Conservation (phyloP, 2,888 invertebrate species). For the Clanis bilineata region DNA sequence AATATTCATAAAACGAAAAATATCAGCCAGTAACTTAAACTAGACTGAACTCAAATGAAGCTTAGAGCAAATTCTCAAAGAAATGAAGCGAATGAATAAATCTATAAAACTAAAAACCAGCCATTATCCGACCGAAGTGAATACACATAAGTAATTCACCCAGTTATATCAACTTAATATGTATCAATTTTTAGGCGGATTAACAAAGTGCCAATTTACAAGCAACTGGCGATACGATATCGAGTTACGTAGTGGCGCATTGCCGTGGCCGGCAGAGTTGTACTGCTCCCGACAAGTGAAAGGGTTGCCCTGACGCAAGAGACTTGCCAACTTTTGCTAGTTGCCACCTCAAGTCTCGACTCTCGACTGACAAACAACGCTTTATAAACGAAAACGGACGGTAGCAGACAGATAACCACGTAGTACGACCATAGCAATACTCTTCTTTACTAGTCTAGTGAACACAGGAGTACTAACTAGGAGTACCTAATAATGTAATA, state of each 20-base stretch:
- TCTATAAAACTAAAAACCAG: background rate
- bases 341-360: too few species aligned
- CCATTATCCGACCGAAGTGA: background rate
- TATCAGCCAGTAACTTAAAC: too few species aligned
- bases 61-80: too few species aligned
- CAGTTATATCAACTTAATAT: background rate
- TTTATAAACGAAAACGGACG: background rate
- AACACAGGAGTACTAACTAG: too few species aligned
- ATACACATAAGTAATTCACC: background rate
- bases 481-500: too few species aligned
- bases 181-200: slow-evolving; percentile 1
- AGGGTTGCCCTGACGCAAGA: slow-evolving; percentile 19
- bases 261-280: slow-evolving; percentile 5
- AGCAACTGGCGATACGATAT: slow-evolving; percentile 15
- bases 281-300: slow-evolving; percentile 16
- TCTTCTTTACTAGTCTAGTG: too few species aligned
- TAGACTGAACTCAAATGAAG: too few species aligned
- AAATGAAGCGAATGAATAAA: too few species aligned
- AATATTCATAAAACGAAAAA: too few species aligned
- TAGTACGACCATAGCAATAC: too few species aligned
- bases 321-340: slow-evolving; percentile 10
- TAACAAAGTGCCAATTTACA: slow-evolving; percentile 6
- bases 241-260: slow-evolving; percentile 7
- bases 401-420: background rate
- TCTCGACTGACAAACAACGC: slow-evolving; percentile 14